Base-by-base conservation (phyloP, 2,113 vertebrate genomes). In the Erinaceus europaeus region DNA sequence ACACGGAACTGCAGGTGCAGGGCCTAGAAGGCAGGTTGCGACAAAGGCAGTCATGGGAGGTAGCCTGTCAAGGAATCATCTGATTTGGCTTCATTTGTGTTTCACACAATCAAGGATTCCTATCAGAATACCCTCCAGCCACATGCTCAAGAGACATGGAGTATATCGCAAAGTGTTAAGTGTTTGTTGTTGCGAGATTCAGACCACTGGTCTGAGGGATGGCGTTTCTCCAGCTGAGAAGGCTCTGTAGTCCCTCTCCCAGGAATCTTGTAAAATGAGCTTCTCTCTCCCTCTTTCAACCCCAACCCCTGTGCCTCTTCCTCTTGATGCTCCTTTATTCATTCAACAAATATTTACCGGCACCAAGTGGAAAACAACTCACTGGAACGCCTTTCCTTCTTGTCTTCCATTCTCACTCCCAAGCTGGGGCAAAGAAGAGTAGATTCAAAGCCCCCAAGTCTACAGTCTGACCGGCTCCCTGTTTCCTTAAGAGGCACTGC, bases 301-400 rank as follows among this genome's bases (percentile, higher is more conserved):
- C 50, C 12, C 1, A 0, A 53, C 40, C 23, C 61, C 25, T 17
- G 14, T 0, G 11, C 61, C 27, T 73, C 34, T 52, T 73, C 55
- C 36, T 46, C 42, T 83, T 38, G 57, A 76, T 44, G 3, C 57
- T 42, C 65, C 52, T 65, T 84, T 78, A 78, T 78, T 69, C 64
- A 46, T 73, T 73, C 44, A 72, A 82, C 75, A 74, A 25, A 27
- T 78, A 69, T 52, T 79, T 82, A 74, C 18, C 53, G 72, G 86
- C 71, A 72, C 40, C n/a, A n/a, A 68, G 44, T 69, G 64, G n/a
- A 38, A 44, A 53, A 76, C 59, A 74, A 71, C 34, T 59, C 40
- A 2, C 4, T 40, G 40, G 59, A 74, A 83, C 65, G 72, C 59
- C 69, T 46, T 64, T 29, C 18, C 50, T 36, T 53, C 11, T 61